These are phyloP conservation scores for Sinodicranocentrus sp. DNA, from an alignment of 2,888 invertebrate species.

Conservation along the genomic window DNA sequence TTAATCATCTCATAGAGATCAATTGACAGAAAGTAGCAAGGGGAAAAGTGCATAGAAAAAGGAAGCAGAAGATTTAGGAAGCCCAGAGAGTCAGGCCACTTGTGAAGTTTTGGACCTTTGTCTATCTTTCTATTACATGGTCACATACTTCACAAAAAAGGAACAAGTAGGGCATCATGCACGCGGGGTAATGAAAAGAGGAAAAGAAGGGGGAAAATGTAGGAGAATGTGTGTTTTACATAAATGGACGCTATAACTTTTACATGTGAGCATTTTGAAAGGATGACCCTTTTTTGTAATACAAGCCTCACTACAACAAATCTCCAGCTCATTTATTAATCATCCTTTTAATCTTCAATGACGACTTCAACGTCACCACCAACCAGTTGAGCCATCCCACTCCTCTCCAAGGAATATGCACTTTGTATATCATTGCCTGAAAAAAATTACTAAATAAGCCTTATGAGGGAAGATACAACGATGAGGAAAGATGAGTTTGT, in stretches of 20 bases:
- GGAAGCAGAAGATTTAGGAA: conserved; percentile 71
- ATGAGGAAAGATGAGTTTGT: too few species aligned
- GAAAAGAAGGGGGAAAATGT: too few species aligned
- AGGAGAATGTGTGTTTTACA: too few species aligned
- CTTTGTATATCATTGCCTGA: too few species aligned
- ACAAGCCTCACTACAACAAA: conserved; percentile 22
- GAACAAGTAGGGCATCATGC: too few species aligned
- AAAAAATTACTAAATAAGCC: too few species aligned
- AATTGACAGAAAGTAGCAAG: conserved; percentile 58
- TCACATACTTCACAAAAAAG: too few species aligned
- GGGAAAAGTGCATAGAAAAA: conserved; percentile 44
- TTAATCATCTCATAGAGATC: conserved; percentile 72
- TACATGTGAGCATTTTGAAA: conserved; percentile 18
- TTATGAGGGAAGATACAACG: too few species aligned
- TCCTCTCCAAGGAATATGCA: neutral
- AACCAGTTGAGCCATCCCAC: conserved; percentile 3
- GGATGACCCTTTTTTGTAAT: conserved; percentile 8
- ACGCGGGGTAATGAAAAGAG: too few species aligned
- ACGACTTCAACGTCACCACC: conserved; percentile 51
- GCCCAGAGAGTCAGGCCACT: neutral
- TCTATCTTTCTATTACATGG: too few species aligned
- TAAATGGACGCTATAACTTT: too few species aligned
- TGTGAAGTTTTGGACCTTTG: too few species aligned
- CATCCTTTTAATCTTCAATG: conserved; percentile 74
- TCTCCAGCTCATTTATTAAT: conserved; percentile 75